Conservation (phyloP, 1,140 invertebrate species). For the Brachionus manjavacas region DNA sequence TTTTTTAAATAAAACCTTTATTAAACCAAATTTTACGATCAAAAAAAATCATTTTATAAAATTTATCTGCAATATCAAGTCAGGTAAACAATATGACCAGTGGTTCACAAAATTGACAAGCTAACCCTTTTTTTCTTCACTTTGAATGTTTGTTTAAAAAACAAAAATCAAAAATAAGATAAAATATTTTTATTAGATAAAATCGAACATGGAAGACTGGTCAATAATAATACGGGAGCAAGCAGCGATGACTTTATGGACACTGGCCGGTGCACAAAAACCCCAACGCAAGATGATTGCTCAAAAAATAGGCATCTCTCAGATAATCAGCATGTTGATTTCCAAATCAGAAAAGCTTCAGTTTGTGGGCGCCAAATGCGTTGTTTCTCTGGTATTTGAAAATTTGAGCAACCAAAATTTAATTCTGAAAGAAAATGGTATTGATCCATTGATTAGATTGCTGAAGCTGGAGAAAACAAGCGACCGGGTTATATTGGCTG, state of each 20-base stretch:
- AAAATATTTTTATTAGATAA: constrained; percentile 15
- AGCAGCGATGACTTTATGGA: constrained; percentile 55
- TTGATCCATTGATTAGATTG: constrained; percentile 53
- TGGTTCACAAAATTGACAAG: not conserved
- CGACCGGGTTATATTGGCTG: constrained; percentile 51
- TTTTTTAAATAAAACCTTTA: too few relatives aligned
- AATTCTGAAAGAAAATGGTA: constrained; percentile 52
- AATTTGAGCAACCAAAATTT: constrained; percentile 55
- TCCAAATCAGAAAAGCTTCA: constrained; percentile 54
- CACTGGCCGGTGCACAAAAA: constrained; percentile 53
- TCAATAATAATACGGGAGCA: constrained; percentile 54
- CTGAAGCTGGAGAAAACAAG: constrained; percentile 47
- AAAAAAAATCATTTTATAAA: too few relatives aligned
- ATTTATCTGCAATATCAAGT: too few relatives aligned
- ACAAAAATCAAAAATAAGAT: not conserved
- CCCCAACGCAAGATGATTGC: constrained; percentile 56
- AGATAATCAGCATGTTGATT: constrained; percentile 55
- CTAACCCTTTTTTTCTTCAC: not conserved
- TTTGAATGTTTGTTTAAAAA: not conserved
- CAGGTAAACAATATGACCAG: too few relatives aligned
- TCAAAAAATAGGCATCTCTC: constrained; percentile 51
- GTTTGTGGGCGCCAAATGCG: constrained; percentile 55
- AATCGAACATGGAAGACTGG: constrained; percentile 43
- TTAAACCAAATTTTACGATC: too few relatives aligned
- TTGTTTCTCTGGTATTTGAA: constrained; percentile 53